Conservation (phyloP, 1,140 invertebrate species). For the Drosophila nannoptera region DNA sequence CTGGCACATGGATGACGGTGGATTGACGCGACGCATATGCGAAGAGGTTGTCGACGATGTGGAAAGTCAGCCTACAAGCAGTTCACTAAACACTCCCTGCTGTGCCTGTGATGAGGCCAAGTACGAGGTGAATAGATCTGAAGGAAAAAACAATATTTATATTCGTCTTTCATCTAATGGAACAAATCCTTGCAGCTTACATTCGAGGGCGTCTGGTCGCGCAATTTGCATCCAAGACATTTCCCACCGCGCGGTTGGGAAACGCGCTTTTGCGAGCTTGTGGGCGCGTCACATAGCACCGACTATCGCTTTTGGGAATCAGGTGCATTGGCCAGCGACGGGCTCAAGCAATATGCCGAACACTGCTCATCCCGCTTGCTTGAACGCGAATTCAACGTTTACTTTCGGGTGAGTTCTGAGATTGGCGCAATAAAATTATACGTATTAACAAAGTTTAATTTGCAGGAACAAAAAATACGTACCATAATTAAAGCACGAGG, state of each 20-base stretch:
- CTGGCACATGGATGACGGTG: conserved; percentile 93
- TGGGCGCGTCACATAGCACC: conserved; percentile 95
- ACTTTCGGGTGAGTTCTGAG: conserved; percentile 43
- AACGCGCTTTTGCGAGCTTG: conserved; percentile 97
- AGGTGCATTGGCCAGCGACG: conserved; percentile 90
- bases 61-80: conserved; percentile 82
- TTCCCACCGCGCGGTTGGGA: conserved; percentile 93
- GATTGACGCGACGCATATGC: conserved; percentile 88
- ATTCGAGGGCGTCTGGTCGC: conserved; percentile 98
- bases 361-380: conserved; percentile 91
- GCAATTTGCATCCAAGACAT: conserved; percentile 97
- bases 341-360: conserved; percentile 95
- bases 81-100: conserved; percentile 84
- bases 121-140: conserved; percentile 85
- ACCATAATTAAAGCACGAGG: conserved; percentile 99
- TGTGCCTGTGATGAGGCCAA: conserved; percentile 96
- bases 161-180: not conserved
- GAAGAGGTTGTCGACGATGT: conserved; percentile 85
- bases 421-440: not conserved
- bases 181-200: conserved; percentile 82
- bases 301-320: conserved; percentile 95
- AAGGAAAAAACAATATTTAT: not conserved
- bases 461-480: conserved; percentile 92
- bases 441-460: conserved; percentile 13
- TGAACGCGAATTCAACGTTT: conserved; percentile 95